Conservation (phyloP, 2,113 vertebrate species). For the Cyrtonyx montezumae region DNA sequence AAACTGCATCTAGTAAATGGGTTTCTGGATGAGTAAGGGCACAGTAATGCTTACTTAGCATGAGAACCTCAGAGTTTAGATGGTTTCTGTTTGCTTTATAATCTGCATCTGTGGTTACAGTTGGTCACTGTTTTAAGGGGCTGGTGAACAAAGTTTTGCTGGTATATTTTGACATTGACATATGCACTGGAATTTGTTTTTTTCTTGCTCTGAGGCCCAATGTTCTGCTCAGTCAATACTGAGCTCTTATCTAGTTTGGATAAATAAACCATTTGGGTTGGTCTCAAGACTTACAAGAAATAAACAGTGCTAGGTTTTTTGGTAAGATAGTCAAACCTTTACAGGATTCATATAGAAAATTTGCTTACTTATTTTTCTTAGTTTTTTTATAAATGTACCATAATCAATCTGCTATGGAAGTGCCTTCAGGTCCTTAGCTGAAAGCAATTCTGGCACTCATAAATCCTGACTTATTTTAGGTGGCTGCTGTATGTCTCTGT, state of each 20-base stretch:
- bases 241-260: background rate
- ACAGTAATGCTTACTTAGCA: background rate
- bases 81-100: slow-evolving; percentile 6
- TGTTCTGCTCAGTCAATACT: background rate
- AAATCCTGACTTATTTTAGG: background rate
- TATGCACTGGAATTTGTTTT: background rate
- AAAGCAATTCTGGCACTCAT: background rate
- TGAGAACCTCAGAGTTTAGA: background rate
- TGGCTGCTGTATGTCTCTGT: background rate
- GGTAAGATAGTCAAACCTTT: background rate
- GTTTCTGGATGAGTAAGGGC: background rate
- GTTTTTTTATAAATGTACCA: background rate
- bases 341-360: background rate
- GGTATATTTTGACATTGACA: background rate
- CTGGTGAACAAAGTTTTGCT: background rate
- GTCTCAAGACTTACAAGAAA: background rate
- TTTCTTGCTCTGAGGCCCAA: background rate
- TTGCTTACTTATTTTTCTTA: background rate
- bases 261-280: background rate
- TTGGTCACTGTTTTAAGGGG: background rate
- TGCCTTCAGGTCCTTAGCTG: background rate
- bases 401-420: background rate
- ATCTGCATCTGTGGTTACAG: background rate
- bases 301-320: background rate
- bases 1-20: background rate